Percentiles rank a stretch among this genome's conserved stretches.
These are phyloP conservation scores for Scelioninae gen. 1 DNA, from an alignment of 2,888 invertebrate species.

Conservation along the genomic window DNA sequence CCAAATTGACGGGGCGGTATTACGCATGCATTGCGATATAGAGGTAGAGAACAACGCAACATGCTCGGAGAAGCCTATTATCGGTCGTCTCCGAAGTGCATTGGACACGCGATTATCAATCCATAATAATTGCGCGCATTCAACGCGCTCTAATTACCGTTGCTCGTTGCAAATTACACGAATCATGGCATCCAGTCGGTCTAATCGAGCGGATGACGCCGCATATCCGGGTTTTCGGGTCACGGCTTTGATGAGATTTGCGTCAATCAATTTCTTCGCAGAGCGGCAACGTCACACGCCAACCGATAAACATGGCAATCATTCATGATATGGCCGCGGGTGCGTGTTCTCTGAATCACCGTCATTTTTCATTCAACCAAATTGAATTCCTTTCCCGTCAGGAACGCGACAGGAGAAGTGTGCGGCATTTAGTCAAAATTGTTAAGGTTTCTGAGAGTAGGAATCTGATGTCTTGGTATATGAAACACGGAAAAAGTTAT, in stretches of 20 bases:
- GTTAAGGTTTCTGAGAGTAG: too few relatives aligned
- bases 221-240: conserved; percentile 60
- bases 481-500: too few relatives aligned
- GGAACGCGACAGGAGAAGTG: too few relatives aligned
- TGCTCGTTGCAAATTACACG: conserved; percentile 49
- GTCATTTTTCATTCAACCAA: too few relatives aligned
- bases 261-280: conserved; percentile 47
- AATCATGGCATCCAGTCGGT: conserved; percentile 45
- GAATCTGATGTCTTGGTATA: too few relatives aligned
- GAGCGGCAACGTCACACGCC: conserved; percentile 16
- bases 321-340: conserved; percentile 15
- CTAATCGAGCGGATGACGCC: conserved; percentile 57
- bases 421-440: too few relatives aligned
- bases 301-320: conserved; percentile 28
- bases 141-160: conserved; percentile 80
- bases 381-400: too few relatives aligned
- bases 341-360: too few relatives aligned
- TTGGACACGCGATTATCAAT: conserved; percentile 80
- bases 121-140: conserved; percentile 82
- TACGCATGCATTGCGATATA: too few relatives aligned
- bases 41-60: too few relatives aligned
- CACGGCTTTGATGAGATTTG: conserved; percentile 52
- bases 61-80: conserved; percentile 73
- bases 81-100: conserved; percentile 76
- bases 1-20: conserved; percentile 46